Evolutionary conservation across 1,140 invertebrate genomes (phyloP).

Genomic region (Elymnias hypermnestra): DNA sequence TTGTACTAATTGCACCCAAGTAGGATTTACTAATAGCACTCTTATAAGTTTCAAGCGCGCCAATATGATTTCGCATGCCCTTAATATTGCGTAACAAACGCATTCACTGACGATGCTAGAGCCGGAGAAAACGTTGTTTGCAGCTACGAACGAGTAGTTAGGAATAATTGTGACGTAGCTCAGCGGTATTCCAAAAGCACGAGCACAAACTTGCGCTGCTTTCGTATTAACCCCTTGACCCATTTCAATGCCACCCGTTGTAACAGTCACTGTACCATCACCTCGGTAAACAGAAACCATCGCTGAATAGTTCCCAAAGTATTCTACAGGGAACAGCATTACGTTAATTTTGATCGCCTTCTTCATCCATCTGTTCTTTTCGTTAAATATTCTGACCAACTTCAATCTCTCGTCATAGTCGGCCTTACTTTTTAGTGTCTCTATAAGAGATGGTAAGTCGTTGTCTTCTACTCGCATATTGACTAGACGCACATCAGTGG

Average conservation of each 20-base stretch:
- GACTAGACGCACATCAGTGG: slow-evolving; percentile 79
- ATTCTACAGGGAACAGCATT: slow-evolving; percentile 80
- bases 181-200: slow-evolving; percentile 83
- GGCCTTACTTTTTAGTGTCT: slow-evolving; percentile 37
- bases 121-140: slow-evolving; percentile 82
- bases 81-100: slow-evolving; percentile 80
- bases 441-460: slow-evolving; percentile 49
- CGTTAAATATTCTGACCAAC: slow-evolving; percentile 79
- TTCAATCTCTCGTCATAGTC: slow-evolving; percentile 78
- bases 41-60: slow-evolving; percentile 80
- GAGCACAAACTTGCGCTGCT: slow-evolving; percentile 84
- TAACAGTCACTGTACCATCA: slow-evolving; percentile 86
- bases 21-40: slow-evolving; percentile 75
- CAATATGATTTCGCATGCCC: slow-evolving; percentile 80
- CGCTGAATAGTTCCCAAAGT: slow-evolving; percentile 78
- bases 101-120: slow-evolving; percentile 85
- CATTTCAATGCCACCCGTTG: slow-evolving; percentile 88
- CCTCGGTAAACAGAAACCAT: slow-evolving; percentile 81
- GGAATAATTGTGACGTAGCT: slow-evolving; percentile 82
- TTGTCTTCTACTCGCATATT: slow-evolving; percentile 78
- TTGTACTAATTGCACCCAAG: slow-evolving; percentile 82
- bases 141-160: slow-evolving; percentile 78
- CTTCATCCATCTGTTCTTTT: slow-evolving; percentile 86
- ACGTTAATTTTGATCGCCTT: slow-evolving; percentile 80
- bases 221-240: slow-evolving; percentile 87